A percentile compares a stretch with the other conserved stretches of the same genome.
Conservation (phyloP, 2,888 invertebrate species). For the Mycogona germanica region DNA sequence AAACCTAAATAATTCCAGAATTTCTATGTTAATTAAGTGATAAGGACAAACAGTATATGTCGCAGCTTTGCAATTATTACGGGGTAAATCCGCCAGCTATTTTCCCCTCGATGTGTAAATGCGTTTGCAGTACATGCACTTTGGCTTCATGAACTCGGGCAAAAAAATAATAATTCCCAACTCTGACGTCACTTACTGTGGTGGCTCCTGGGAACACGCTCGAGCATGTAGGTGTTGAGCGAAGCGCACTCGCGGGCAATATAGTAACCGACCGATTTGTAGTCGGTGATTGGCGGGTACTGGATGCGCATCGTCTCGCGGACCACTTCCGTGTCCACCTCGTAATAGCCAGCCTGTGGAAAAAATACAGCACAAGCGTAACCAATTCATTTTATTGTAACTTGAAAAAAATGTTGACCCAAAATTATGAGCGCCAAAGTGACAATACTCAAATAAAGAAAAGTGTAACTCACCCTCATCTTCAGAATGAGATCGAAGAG, state of each 20-base stretch:
- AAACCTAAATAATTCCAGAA: too few species aligned
- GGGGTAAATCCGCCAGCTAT: too few species aligned
- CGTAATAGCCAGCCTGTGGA: constrained; percentile 46
- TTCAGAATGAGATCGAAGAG: constrained; percentile 65
- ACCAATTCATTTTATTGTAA: constrained; percentile 7
- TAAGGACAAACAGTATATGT: too few species aligned
- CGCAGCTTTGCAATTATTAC: too few species aligned
- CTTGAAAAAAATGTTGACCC: not conserved
- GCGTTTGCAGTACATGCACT: too few species aligned
- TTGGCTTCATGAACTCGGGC: too few species aligned
- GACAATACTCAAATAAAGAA: constrained; percentile 9
- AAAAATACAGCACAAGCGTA: constrained; percentile 7
- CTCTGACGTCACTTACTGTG: too few species aligned
- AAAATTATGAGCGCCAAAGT: not conserved
- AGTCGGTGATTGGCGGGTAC: constrained; percentile 52
- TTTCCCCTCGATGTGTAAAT: too few species aligned
- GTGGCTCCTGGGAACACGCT: constrained; percentile 42
- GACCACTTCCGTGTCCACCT: constrained; percentile 65
- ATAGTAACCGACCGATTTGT: constrained; percentile 48
- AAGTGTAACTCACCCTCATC: constrained; percentile 49
- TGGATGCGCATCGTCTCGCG: constrained; percentile 62
- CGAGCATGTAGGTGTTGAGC: constrained; percentile 59
- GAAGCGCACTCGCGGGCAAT: constrained; percentile 56
- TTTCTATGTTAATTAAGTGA: too few species aligned
- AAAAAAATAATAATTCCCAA: too few species aligned